These are phyloP conservation scores for Ctena decussata DNA, from an alignment of 2,888 invertebrate genomes.

Conservation along the genomic window DNA sequence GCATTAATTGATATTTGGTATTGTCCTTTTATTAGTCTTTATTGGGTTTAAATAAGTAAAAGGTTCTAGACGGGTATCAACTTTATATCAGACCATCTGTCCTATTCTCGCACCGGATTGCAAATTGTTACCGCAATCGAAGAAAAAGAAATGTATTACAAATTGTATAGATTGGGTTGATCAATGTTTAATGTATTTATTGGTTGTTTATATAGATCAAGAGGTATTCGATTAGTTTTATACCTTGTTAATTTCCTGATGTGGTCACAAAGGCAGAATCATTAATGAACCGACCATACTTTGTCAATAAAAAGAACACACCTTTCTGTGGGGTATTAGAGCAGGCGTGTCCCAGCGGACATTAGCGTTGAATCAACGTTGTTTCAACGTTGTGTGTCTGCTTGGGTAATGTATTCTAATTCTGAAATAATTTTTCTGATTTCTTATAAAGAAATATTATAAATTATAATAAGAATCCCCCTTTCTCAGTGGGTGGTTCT, in stretches of 20 bases:
- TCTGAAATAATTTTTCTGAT: no score
- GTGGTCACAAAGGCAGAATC: not conserved
- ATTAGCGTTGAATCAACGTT: no score
- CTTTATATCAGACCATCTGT: constrained; percentile 1
- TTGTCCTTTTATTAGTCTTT: constrained; percentile 20
- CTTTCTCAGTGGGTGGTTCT: no score
- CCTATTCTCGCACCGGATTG: not conserved
- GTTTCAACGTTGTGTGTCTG: no score
- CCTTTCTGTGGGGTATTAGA: no score
- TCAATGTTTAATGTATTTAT: constrained; percentile 16
- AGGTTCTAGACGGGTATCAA: not conserved
- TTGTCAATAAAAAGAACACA: no score
- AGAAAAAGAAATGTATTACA: not conserved
- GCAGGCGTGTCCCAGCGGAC: no score
- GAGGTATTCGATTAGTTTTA: not conserved
- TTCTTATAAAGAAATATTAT: no score
- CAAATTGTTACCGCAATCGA: not conserved
- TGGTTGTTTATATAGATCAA: constrained; percentile 8
- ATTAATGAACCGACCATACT: not conserved
- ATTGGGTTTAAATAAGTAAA: constrained; percentile 48
- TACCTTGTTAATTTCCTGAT: constrained; percentile 1
- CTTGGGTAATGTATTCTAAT: no score
- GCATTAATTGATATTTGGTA: constrained; percentile 62
- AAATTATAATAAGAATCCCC: no score
- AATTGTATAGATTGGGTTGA: not conserved